phyloP scores from a whole-genome alignment of 2,888 invertebrate genomes.

The Spatulosminthurus flaviceps region DNA sequence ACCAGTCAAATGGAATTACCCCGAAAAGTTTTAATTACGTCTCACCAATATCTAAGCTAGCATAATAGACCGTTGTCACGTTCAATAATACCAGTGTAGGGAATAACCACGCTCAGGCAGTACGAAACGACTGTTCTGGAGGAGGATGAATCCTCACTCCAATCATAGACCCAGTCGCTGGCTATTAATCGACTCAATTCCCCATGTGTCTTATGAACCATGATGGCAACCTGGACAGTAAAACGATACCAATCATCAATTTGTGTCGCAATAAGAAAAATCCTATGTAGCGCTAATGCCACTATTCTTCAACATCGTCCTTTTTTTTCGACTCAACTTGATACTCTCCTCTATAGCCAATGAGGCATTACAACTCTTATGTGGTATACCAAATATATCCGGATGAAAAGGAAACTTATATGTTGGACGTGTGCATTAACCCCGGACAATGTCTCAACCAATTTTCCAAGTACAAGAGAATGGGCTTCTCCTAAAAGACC shows the following conservation, averaged over 20 bases:
- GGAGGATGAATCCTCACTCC: slow-evolving; percentile 14
- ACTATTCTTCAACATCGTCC: too few relatives aligned
- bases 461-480: slow-evolving; percentile 8
- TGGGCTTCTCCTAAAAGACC: not conserved
- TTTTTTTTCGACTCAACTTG: too few relatives aligned
- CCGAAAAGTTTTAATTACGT: not conserved
- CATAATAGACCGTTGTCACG: slow-evolving; percentile 7
- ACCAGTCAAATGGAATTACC: not conserved
- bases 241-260: slow-evolving; percentile 16
- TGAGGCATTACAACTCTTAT: too few relatives aligned
- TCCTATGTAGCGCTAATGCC: not conserved
- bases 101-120: not conserved
- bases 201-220: slow-evolving; percentile 15
- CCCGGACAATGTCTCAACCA: slow-evolving; percentile 6
- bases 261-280: slow-evolving; percentile 6
- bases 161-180: slow-evolving; percentile 2
- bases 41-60: not conserved
- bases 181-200: slow-evolving; percentile 18
- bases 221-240: slow-evolving; percentile 7
- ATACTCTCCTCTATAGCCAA: too few relatives aligned
- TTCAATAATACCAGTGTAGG: not conserved
- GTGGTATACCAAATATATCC: too few relatives aligned
- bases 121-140: not conserved
- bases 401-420: too few relatives aligned
- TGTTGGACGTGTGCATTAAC: not conserved